phyloP scores from a whole-genome alignment of 2,888 invertebrate species.

The Sialis lutaria region DNA sequence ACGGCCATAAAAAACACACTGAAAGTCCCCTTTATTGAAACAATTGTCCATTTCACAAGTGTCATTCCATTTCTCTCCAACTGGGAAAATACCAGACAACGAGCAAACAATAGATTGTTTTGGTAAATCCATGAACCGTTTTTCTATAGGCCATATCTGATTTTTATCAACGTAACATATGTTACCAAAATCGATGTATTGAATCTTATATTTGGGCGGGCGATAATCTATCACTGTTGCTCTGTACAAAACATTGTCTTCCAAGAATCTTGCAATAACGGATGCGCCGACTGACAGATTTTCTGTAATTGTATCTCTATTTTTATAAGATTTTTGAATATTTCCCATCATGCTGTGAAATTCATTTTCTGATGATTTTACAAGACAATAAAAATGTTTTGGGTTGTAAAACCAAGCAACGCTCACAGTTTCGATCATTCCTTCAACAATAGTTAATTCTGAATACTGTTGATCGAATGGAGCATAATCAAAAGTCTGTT shows the following conservation, averaged over 20 bases:
- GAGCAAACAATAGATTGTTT: conserved; percentile 54
- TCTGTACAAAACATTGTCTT: conserved; percentile 53
- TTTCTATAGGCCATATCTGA: conserved; percentile 53
- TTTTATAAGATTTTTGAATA: conserved; percentile 48
- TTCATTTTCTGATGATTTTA: conserved; percentile 21
- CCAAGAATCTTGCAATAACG: conserved; percentile 50
- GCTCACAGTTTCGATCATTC: conserved; percentile 35
- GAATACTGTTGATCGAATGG: conserved; percentile 30
- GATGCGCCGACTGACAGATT: conserved; percentile 38
- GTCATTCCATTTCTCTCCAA: conserved; percentile 38
- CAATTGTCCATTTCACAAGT: conserved; percentile 34
- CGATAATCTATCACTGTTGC: conserved; percentile 41
- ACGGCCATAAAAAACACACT: conserved; percentile 35
- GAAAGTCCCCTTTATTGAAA: conserved; percentile 40
- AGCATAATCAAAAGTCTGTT: conserved; percentile 20
- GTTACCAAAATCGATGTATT: conserved; percentile 64
- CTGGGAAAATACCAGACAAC: conserved; percentile 39
- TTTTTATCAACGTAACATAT: conserved; percentile 39
- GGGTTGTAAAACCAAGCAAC: conserved; percentile 65
- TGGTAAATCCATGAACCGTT: conserved; percentile 41
- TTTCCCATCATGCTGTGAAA: conserved; percentile 53
- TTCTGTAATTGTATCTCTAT: conserved; percentile 26
- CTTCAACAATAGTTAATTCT: conserved; percentile 29
- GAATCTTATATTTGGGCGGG: conserved; percentile 44
- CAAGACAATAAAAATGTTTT: conserved; percentile 41